Evolutionary conservation across 2,888 invertebrate genomes (phyloP), one percentile per base, ranked within the genome.

Genomic region (Malthinus flaveolus): DNA sequence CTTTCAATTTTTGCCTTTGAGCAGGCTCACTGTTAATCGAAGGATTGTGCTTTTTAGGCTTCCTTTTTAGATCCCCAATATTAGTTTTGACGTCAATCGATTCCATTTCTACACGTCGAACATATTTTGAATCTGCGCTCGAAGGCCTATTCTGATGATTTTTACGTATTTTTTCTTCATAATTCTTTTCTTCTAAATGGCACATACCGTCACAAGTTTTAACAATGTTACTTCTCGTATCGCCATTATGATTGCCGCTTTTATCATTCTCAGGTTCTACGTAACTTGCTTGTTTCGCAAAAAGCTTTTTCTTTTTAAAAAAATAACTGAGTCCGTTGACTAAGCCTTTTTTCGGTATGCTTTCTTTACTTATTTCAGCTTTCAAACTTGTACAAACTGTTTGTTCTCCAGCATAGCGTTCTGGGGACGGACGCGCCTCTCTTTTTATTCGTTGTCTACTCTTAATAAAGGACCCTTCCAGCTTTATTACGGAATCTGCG

Each of bases 281-380:
- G 3, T 7, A 12, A 33, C 7, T n/a, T 35, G 4, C 35, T 1
- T 42, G 39, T 42, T 42, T 23, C 12, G 39, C 9, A 42, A 42
- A 42, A 9, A 42, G 7, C 15, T 42, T 42, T 23, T 42, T 42
- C 23, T 10, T 42, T 42, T 39, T 39, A n/a, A 39, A 39, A n/a
- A 42, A 42, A 15, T 15, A 42, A 13, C 39, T 42, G n/a, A 42
- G 13, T 9, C 39, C 39, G 8, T 42, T 23, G 23, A n/a, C n/a
- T 12, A 15, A 15, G 5, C 15, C 15, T 23, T 23, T 42, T 23
- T 42, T 42, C 15, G 1, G n/a, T 23, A 11, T 4, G 1, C n/a
- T 42, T 10, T 42, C 39, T 5, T 42, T 15, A 15, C 39, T 42
- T 0, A 7, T 23, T 15, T 10, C 13, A 1, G 8, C 3, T 36